Evolutionary conservation across 2,113 vertebrate species (phyloP), one percentile per base, ranked within the genome.

Genomic region (Alectura lathami): DNA sequence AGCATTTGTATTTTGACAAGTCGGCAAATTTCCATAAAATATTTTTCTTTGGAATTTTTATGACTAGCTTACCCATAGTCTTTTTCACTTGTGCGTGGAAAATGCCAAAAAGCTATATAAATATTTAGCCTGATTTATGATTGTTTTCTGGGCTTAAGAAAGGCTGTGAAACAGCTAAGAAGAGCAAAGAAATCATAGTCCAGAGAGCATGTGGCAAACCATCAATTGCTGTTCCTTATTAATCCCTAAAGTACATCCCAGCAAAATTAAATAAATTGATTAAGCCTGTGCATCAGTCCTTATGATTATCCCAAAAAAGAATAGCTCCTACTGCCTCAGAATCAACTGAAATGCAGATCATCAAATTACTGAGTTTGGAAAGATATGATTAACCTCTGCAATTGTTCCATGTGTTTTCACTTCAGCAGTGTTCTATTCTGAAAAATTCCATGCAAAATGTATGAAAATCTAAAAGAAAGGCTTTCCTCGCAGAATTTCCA

Each of bases 201-300:
- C 76, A 81, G 79, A 93, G 76, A 95, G 47, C 85, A 90, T 88
- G 42, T 96, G 95, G 92, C 86, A 94, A 96, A 51, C 76, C 83
- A 95, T 95, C 91, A 94, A 47, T 89, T 96, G 87, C 87, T 97
- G 89, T 95, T 96, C 87, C 67, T 92, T 96, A 92, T 95, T 95
- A 96, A 94, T 93, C 89, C 89, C 94, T 68, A 62, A 92, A 91
- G 68, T 70, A 70, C 56, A 38, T 66, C 87, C 30, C 85, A 89
- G 38, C 59, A 50, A 94, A 96, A 89, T 93, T 56, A 89, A 94
- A 94, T 74, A 83, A 91, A 95, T 87, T 67, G 67, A 59, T 86
- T 95, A 91, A 94, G 83, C 67, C 68, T 94, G 89, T 88, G 96
- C 72, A 83, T 42, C 85, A 95, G 60, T 34, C 47, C 68, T 86